phyloP scores from a whole-genome alignment of 2,888 invertebrate species.

The Cyclophora punctaria region DNA sequence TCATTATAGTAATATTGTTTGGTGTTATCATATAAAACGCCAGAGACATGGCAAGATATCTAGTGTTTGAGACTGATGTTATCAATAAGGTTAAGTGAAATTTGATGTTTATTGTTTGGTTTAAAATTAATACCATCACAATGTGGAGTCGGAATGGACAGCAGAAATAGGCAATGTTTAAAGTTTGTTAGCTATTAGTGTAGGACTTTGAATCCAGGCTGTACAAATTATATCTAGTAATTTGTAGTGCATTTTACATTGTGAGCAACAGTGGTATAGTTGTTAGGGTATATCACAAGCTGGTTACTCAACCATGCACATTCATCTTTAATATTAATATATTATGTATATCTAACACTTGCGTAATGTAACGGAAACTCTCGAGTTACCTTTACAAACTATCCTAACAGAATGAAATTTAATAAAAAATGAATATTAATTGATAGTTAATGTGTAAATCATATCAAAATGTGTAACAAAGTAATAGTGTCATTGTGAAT shows the following conservation, averaged over 20 bases:
- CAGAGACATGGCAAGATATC: conserved; percentile 40
- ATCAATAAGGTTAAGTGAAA: conserved; percentile 48
- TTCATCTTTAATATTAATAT: conserved; percentile 27
- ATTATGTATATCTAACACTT: conserved; percentile 12
- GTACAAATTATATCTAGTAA: conserved; percentile 69
- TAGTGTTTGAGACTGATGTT: conserved; percentile 64
- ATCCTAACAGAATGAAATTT: conserved; percentile 12
- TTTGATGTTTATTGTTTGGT: conserved; percentile 23
- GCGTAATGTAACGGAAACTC: not conserved
- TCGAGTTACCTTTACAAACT: conserved; percentile 6
- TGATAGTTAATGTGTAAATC: conserved; percentile 27
- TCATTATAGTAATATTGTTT: conserved; percentile 21
- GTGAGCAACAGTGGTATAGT: conserved; percentile 61
- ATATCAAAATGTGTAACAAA: conserved; percentile 42
- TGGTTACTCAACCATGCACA: conserved; percentile 46
- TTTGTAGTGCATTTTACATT: conserved; percentile 71
- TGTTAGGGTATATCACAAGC: conserved; percentile 48
- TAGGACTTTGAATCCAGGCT: conserved; percentile 69
- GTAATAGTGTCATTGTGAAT: conserved; percentile 22
- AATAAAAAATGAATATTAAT: conserved; percentile 6
- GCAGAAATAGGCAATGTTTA: conserved; percentile 49
- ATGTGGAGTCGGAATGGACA: conserved; percentile 29
- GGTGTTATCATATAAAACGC: conserved; percentile 42
- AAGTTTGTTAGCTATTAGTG: conserved; percentile 67
- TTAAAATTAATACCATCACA: conserved; percentile 31